Conservation (phyloP, 2,113 vertebrate species). For the Ia io region DNA sequence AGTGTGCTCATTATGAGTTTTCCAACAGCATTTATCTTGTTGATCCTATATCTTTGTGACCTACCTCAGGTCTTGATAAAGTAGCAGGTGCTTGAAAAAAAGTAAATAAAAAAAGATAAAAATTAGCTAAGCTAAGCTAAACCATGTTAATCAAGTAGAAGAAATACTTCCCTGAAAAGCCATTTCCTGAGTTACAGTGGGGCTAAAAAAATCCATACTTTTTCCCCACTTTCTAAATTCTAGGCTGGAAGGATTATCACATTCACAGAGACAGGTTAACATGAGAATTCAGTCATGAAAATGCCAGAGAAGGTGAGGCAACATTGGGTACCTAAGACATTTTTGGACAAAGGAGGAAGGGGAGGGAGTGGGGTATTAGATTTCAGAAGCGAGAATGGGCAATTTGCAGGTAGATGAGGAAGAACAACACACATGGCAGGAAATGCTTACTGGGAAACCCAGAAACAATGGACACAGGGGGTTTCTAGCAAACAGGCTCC, state of each 20-base stretch:
- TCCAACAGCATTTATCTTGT: not conserved
- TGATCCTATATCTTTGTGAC: not conserved
- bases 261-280: not conserved
- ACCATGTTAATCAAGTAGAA: not conserved
- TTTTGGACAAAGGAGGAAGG: not conserved
- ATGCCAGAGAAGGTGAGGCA: not conserved
- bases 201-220: not conserved
- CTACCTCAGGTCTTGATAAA: not conserved
- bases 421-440: not conserved
- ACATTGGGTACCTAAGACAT: not conserved
- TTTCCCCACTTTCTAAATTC: not conserved
- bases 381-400: not conserved
- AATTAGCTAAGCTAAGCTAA: not conserved
- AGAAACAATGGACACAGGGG: not conserved
- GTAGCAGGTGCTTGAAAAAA: not conserved
- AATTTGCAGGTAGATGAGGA: not conserved
- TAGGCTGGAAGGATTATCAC: not conserved
- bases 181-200: not conserved
- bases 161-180: not conserved
- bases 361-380: not conserved
- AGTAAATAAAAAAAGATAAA: not conserved
- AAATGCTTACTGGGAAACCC: not conserved
- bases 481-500: not conserved
- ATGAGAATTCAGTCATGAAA: not conserved
- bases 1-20: not conserved